A percentile compares a stretch with the other conserved stretches of the same genome.
Evolutionary conservation across 2,888 invertebrate genomes (phyloP).

Genomic region (Xylota sylvarum): DNA sequence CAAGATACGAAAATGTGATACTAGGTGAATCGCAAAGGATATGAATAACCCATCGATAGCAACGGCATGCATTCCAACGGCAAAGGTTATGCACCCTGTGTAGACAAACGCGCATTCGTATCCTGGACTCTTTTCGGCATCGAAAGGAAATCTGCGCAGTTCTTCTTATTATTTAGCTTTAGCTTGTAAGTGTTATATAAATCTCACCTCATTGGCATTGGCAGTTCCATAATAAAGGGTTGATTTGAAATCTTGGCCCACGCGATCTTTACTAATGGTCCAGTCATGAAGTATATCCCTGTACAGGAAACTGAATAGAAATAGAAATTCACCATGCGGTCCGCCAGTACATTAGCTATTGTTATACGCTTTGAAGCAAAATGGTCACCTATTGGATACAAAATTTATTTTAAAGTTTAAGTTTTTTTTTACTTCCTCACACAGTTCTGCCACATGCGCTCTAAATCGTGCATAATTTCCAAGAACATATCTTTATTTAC

Average conservation of each 20-base stretch:
- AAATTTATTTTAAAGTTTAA: neutral
- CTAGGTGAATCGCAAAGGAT: slow-evolving; percentile 81
- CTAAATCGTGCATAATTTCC: slow-evolving; percentile 80
- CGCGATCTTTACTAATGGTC: slow-evolving; percentile 80
- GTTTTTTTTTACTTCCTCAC: slow-evolving; percentile 50
- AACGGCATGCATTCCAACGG: slow-evolving; percentile 80
- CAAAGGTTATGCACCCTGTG: slow-evolving; percentile 78
- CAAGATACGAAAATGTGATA: slow-evolving; percentile 81
- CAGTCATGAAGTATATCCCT: slow-evolving; percentile 81
- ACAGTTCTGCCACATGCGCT: slow-evolving; percentile 80
- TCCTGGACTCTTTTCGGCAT: slow-evolving; percentile 80
- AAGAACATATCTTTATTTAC: slow-evolving; percentile 80
- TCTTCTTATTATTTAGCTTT: neutral
- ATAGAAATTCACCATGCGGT: slow-evolving; percentile 79
- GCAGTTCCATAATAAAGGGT: slow-evolving; percentile 78
- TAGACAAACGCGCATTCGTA: slow-evolving; percentile 81
- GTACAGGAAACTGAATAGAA: slow-evolving; percentile 80
- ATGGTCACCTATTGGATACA: slow-evolving; percentile 72
- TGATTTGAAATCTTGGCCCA: slow-evolving; percentile 74
- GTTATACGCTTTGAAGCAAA: slow-evolving; percentile 75
- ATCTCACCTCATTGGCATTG: slow-evolving; percentile 82
- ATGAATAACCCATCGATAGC: slow-evolving; percentile 82
- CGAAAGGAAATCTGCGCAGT: slow-evolving; percentile 81
- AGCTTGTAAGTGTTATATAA: neutral
- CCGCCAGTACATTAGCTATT: slow-evolving; percentile 79